phyloP scores from a whole-genome alignment of 2,797 vertebrate species.

The Melanotaenia parkinsoni region DNA sequence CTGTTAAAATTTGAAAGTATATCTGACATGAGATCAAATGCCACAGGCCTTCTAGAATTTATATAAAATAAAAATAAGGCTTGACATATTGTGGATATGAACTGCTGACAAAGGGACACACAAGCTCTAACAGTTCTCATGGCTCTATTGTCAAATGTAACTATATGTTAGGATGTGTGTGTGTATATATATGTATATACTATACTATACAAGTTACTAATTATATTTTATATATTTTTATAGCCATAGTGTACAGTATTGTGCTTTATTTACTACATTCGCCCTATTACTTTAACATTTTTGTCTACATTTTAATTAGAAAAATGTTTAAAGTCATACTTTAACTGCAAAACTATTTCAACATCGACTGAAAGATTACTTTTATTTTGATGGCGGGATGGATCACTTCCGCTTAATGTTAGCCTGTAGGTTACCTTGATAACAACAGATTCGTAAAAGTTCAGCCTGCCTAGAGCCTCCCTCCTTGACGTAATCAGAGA shows the following conservation, averaged over 20 bases:
- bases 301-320: too few relatives aligned
- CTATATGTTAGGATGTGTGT: neutral
- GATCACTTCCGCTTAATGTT: constrained; percentile 36
- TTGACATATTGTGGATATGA: neutral
- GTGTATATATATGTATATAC: too few relatives aligned
- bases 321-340: too few relatives aligned
- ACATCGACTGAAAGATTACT: neutral
- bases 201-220: too few relatives aligned
- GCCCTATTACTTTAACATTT: too few relatives aligned
- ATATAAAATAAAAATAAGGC: neutral
- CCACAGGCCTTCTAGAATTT: neutral
- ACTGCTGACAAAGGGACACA: neutral
- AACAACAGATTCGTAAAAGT: constrained; percentile 16
- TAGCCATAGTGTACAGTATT: too few relatives aligned
- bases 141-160: neutral
- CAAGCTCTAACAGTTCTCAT: neutral
- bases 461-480: constrained; percentile 44
- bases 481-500: constrained; percentile 48
- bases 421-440: constrained; percentile 17
- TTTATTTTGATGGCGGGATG: constrained; percentile 37
- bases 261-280: too few relatives aligned
- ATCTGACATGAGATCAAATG: neutral
- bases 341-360: too few relatives aligned
- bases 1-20: neutral
- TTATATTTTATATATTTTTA: too few relatives aligned